Percentiles rank a stretch among this genome's conserved stretches.
Conservation (phyloP, 2,113 vertebrate genomes). For the Scatophagus argus region DNA sequence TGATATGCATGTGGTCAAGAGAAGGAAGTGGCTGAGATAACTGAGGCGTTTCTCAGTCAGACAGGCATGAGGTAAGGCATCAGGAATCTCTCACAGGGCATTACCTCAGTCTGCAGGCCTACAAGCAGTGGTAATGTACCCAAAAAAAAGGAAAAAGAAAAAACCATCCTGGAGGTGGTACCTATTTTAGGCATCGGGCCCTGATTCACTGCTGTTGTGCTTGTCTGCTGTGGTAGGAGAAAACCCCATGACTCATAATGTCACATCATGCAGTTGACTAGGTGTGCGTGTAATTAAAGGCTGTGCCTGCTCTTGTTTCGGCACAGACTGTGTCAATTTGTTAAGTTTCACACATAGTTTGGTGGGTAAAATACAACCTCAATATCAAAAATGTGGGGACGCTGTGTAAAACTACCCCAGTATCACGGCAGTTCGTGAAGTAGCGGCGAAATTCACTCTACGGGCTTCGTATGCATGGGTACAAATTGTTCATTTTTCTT, state of each 20-base stretch:
- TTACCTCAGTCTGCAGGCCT: conserved; percentile 75
- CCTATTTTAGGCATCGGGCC: conserved; percentile 73
- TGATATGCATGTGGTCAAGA: conserved; percentile 80
- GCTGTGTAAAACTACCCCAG: no score
- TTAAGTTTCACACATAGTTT: conserved; percentile 39
- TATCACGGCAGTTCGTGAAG: no score
- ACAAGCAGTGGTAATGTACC: conserved; percentile 27
- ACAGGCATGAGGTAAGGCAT: conserved; percentile 75
- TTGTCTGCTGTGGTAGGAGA: conserved; percentile 53
- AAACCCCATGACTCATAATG: conserved; percentile 64
- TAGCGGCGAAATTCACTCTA: no score
- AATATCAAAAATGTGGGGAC: no score
- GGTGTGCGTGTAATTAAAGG: conserved; percentile 45
- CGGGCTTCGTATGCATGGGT: no score
- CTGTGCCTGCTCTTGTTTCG: conserved; percentile 64
- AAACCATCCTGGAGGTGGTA: conserved; percentile 49
- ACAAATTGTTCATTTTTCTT: no score
- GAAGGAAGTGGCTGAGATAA: conserved; percentile 83
- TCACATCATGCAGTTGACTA: conserved; percentile 23
- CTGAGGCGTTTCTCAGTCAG: conserved; percentile 67
- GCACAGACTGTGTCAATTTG: conserved; percentile 28
- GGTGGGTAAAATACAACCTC: no score
- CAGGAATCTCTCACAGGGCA: conserved; percentile 75
- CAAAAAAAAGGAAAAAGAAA: conserved; percentile 1
- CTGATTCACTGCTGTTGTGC: conserved; percentile 28